A percentile compares a stretch with the other conserved stretches of the same genome.
Evolutionary conservation across 2,113 vertebrate genomes (phyloP).

Genomic region (Spea bombifrons): DNA sequence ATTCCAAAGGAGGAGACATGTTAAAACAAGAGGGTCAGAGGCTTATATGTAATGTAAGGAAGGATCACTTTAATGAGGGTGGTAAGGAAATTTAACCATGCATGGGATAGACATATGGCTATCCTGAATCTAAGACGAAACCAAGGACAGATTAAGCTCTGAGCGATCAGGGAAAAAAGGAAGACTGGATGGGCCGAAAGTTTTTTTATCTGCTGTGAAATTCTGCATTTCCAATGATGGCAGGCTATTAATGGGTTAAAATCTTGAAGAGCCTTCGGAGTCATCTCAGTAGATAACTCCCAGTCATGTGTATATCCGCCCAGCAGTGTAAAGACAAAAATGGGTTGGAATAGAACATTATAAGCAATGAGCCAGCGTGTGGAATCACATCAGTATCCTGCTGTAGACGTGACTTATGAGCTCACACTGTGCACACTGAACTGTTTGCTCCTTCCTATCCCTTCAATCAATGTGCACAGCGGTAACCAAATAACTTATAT

Average conservation of each 20-base stretch:
- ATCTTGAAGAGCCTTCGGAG: too few relatives aligned
- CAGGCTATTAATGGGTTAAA: background rate
- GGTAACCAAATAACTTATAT: constrained; percentile 27
- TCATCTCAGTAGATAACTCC: too few relatives aligned
- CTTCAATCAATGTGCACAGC: constrained; percentile 44
- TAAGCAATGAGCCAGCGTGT: constrained; percentile 12
- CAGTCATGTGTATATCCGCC: background rate
- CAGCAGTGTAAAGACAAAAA: background rate
- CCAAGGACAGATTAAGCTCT: too few relatives aligned
- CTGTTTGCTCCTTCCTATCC: constrained; percentile 17
- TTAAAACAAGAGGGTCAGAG: too few relatives aligned
- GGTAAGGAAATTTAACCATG: too few relatives aligned
- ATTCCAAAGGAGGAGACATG: too few relatives aligned
- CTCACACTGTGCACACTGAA: constrained; percentile 21
- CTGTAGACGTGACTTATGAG: constrained; percentile 27
- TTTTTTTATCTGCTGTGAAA: background rate
- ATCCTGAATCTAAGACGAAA: too few relatives aligned
- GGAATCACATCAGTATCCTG: constrained; percentile 25
- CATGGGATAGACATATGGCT: too few relatives aligned
- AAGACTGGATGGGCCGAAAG: too few relatives aligned
- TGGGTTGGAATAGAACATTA: background rate
- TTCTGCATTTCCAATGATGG: background rate
- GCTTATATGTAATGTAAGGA: too few relatives aligned
- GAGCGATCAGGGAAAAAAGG: too few relatives aligned
- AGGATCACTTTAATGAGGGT: too few relatives aligned